A percentile compares a stretch with the other conserved stretches of the same genome.
Conservation (phyloP, 2,113 vertebrate genomes). For the Herpailurus yagouaroundi region DNA sequence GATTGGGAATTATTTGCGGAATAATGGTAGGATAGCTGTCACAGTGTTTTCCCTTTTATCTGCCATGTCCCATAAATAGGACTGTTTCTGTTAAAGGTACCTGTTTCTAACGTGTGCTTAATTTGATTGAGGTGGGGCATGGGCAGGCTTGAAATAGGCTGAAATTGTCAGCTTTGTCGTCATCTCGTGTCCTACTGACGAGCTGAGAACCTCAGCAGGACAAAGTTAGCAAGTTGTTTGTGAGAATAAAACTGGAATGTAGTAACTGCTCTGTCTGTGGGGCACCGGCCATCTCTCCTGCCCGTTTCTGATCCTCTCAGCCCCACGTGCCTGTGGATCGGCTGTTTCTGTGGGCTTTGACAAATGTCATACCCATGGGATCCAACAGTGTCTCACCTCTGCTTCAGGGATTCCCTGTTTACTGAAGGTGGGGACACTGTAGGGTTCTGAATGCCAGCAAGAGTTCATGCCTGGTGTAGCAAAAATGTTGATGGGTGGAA, state of each 20-base stretch:
- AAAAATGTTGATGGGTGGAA: background rate
- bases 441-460: background rate
- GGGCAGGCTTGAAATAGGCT: background rate
- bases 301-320: background rate
- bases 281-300: background rate
- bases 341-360: background rate
- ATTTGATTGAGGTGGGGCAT: background rate
- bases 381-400: background rate
- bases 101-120: background rate
- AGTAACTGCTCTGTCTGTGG: background rate
- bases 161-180: background rate
- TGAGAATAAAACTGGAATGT: background rate
- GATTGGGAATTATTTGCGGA: background rate
- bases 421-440: background rate
- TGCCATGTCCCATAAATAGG: background rate
- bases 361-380: background rate
- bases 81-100: background rate
- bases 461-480: background rate
- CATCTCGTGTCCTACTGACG: background rate
- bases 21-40: background rate
- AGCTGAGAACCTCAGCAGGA: background rate
- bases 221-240: background rate
- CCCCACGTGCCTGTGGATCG: background rate
- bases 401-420: background rate
- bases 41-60: background rate